Conservation (phyloP, 2,888 invertebrate species). For the Elmis aenea region DNA sequence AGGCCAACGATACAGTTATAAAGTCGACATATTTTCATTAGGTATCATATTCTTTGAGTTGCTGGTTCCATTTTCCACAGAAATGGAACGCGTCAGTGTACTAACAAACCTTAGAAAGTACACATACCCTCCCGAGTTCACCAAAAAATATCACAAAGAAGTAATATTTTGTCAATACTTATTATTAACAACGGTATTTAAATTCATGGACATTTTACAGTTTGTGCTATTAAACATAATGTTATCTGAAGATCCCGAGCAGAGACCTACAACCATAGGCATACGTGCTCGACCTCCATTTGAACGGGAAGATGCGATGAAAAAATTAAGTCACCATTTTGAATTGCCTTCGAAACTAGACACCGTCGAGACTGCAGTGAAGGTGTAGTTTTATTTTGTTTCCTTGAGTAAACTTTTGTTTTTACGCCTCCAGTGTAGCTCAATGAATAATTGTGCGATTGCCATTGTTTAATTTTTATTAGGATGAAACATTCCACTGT, state of each 20-base stretch:
- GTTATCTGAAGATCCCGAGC: conserved; percentile 67
- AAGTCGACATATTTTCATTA: conserved; percentile 93
- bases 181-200: too few relatives aligned
- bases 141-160: conserved; percentile 61
- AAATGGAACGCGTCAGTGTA: conserved; percentile 78
- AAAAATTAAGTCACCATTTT: conserved; percentile 50
- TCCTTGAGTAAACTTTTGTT: too few relatives aligned
- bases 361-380: too few relatives aligned
- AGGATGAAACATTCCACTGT: too few relatives aligned
- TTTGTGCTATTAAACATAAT: conserved; percentile 68
- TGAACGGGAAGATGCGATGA: conserved; percentile 41
- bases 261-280: conserved; percentile 71
- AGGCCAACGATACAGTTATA: conserved; percentile 74
- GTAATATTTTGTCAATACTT: too few relatives aligned
- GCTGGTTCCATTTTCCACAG: conserved; percentile 82
- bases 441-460: too few relatives aligned
- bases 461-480: too few relatives aligned
- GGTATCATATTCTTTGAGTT: conserved; percentile 93
- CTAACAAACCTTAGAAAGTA: conserved; percentile 62
- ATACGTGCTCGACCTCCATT: conserved; percentile 61
- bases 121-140: conserved; percentile 66
- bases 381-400: too few relatives aligned
- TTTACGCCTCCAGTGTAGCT: too few relatives aligned
- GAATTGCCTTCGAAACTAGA: too few relatives aligned
- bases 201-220: conserved; percentile 46